These are phyloP conservation scores for Myiotriccus ornatus DNA, from an alignment of 2,797 vertebrate species.

Conservation along the genomic window DNA sequence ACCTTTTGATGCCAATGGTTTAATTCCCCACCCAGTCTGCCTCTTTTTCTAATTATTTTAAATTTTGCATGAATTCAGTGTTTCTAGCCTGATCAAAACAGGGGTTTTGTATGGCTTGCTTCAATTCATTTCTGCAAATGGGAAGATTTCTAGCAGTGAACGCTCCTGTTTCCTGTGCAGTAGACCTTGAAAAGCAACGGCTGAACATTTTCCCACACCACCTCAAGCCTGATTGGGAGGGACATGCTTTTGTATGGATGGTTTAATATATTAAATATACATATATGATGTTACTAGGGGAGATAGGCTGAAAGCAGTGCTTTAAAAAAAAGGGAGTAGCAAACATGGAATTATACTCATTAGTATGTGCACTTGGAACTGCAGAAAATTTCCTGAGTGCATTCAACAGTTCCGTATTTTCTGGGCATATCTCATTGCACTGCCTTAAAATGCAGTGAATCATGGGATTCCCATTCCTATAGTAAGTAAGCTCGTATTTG, in stretches of 20 bases:
- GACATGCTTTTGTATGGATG: neutral
- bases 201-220: constrained; percentile 14
- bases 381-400: neutral
- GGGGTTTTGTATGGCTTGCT: neutral
- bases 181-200: neutral
- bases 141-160: neutral
- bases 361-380: neutral
- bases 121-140: neutral
- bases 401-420: neutral
- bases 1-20: neutral
- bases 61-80: neutral
- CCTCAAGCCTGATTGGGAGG: neutral
- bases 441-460: neutral
- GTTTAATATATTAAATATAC: neutral
- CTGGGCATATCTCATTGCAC: neutral
- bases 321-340: neutral
- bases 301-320: neutral
- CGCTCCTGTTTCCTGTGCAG: neutral
- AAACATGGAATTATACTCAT: neutral
- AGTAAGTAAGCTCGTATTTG: neutral
- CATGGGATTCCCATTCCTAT: neutral
- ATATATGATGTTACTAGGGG: neutral
- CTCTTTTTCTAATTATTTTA: neutral
- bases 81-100: neutral
- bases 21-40: neutral